Percentiles rank a stretch among this genome's conserved stretches.
phyloP scores from a whole-genome alignment of 2,797 vertebrate genomes.

The Paramormyrops hopkinsi region DNA sequence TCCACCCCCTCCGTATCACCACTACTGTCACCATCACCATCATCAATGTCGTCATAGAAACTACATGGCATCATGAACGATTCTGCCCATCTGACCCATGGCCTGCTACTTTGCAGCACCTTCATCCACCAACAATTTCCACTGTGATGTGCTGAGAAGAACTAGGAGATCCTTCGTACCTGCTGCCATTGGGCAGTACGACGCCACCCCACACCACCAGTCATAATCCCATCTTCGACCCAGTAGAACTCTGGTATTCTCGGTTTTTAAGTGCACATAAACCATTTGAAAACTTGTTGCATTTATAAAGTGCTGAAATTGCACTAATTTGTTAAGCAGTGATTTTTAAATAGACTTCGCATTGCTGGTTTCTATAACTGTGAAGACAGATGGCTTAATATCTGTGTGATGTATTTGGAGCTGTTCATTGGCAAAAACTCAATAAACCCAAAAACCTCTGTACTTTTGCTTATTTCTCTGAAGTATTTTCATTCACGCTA shows the following conservation, averaged over 20 bases:
- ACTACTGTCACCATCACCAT: neutral
- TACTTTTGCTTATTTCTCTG: neutral
- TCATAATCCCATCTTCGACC: neutral
- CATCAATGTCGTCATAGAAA: neutral
- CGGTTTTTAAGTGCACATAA: neutral
- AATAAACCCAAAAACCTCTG: neutral
- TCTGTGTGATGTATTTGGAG: neutral
- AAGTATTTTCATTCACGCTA: neutral
- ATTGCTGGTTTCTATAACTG: neutral
- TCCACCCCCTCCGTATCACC: neutral
- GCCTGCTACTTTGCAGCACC: neutral
- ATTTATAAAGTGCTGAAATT: neutral
- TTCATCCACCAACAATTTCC: neutral
- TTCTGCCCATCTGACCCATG: neutral
- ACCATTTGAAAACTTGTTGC: neutral
- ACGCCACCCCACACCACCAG: neutral
- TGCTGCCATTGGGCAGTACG: neutral
- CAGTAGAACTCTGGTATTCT: neutral
- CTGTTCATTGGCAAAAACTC: neutral
- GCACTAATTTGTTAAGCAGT: neutral
- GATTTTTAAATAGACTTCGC: neutral
- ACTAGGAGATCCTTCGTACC: neutral
- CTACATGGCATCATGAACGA: neutral
- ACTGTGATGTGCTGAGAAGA: neutral
- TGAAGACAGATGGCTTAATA: constrained; percentile 9